phyloP scores from a whole-genome alignment of 2,113 vertebrate species.

The Theristicus caerulescens region DNA sequence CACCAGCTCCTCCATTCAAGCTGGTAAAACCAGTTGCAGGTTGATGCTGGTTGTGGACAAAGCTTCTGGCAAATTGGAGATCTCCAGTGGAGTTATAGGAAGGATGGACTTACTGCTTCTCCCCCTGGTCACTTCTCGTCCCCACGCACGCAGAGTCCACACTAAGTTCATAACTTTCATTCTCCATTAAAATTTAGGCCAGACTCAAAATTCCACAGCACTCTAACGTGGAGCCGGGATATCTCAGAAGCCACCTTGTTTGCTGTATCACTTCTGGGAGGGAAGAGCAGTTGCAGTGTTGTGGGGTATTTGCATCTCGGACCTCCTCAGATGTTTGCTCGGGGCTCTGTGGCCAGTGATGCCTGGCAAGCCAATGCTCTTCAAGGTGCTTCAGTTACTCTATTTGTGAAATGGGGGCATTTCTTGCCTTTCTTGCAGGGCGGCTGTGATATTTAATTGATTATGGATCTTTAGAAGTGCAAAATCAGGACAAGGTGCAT shows the following conservation, averaged over 20 bases:
- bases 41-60: rapidly evolving
- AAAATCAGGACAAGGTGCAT: not conserved
- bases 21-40: not conserved
- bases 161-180: not conserved
- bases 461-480: not conserved
- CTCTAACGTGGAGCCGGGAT: not conserved
- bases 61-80: not conserved
- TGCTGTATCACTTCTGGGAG: not conserved
- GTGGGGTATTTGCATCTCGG: not conserved
- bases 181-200: not conserved
- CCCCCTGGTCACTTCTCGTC: not conserved
- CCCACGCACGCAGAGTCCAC: not conserved
- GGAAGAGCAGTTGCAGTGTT: not conserved
- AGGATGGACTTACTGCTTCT: not conserved
- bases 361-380: not conserved
- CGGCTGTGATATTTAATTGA: not conserved
- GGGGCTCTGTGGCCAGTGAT: not conserved
- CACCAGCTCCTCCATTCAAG: not conserved
- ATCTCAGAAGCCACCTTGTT: not conserved
- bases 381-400: not conserved
- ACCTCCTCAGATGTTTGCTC: not conserved
- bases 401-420: not conserved
- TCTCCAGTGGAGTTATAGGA: rapidly evolving
- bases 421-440: not conserved
- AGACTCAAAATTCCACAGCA: not conserved